These are phyloP conservation scores for Megastigmus dorsalis DNA, from an alignment of 2,888 invertebrate genomes.

Conservation along the genomic window DNA sequence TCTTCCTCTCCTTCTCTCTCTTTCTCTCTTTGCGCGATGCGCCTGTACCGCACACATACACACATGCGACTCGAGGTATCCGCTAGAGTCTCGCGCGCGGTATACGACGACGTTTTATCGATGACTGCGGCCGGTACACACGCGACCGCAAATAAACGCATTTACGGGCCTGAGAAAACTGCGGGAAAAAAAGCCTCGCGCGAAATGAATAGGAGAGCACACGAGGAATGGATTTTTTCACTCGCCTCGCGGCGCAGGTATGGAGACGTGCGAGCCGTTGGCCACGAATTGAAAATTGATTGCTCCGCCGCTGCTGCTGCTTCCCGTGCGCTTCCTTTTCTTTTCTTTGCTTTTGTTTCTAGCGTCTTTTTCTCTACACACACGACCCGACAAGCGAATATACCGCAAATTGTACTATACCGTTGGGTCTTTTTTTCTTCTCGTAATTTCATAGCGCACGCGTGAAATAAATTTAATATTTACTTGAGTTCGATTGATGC, in stretches of 20 bases:
- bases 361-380: constrained; percentile 4
- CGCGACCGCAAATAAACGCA: constrained; percentile 51
- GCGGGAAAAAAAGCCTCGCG: background rate
- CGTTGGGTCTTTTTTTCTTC: no score
- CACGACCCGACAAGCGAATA: no score
- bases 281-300: constrained; percentile 43
- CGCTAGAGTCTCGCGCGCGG: no score
- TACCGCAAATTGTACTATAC: no score
- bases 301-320: background rate
- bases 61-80: constrained; percentile 20
- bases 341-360: background rate
- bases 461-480: no score
- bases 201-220: constrained; percentile 31
- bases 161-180: constrained; percentile 43
- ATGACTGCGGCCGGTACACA: constrained; percentile 19
- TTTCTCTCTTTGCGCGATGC: background rate
- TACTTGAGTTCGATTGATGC: background rate
- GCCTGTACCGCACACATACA: no score
- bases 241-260: no score
- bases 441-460: no score
- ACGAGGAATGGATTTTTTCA: constrained; percentile 18
- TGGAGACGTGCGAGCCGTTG: background rate
- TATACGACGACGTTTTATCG: constrained; percentile 47
- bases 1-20: constrained; percentile 4
- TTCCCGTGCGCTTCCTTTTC: no score